Conservation (phyloP, 2,888 invertebrate genomes). For the Calephelis perditalis region DNA sequence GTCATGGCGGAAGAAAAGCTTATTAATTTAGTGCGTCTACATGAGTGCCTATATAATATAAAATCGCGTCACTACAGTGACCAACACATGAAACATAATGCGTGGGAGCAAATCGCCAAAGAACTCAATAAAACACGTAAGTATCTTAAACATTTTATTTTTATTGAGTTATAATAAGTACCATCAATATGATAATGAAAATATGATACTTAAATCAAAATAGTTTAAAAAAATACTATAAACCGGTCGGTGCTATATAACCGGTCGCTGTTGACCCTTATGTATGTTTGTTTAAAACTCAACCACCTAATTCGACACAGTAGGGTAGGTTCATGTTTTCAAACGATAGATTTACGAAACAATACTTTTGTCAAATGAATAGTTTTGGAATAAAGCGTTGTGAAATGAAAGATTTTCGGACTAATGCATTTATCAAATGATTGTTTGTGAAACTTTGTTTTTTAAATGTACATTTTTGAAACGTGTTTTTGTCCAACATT, state of each 20-base stretch:
- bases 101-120: slow-evolving; percentile 2
- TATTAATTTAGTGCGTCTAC: slow-evolving; percentile 25
- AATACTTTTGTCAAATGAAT: slow-evolving; percentile 9
- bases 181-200: slow-evolving; percentile 11
- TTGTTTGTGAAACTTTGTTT: slow-evolving; percentile 8
- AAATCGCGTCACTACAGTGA: slow-evolving; percentile 14
- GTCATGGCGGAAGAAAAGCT: slow-evolving; percentile 22
- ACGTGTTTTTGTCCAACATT: slow-evolving; percentile 9
- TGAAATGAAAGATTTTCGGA: slow-evolving; percentile 8
- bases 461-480: slow-evolving; percentile 9
- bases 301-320: slow-evolving; percentile 9
- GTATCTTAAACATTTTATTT: slow-evolving; percentile 7
- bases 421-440: slow-evolving; percentile 9
- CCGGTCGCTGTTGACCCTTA: slow-evolving; percentile 9
- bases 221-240: slow-evolving; percentile 7
- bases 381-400: slow-evolving; percentile 9
- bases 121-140: slow-evolving; percentile 9
- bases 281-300: slow-evolving; percentile 9
- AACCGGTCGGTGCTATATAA: slow-evolving; percentile 9
- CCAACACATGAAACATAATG: slow-evolving; percentile 8
- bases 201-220: slow-evolving; percentile 9
- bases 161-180: slow-evolving; percentile 10
- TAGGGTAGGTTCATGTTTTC: slow-evolving; percentile 9
- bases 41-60: slow-evolving; percentile 25
- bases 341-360: slow-evolving; percentile 8